phyloP scores from a whole-genome alignment of 2,113 vertebrate species.

The Mellivora capensis region DNA sequence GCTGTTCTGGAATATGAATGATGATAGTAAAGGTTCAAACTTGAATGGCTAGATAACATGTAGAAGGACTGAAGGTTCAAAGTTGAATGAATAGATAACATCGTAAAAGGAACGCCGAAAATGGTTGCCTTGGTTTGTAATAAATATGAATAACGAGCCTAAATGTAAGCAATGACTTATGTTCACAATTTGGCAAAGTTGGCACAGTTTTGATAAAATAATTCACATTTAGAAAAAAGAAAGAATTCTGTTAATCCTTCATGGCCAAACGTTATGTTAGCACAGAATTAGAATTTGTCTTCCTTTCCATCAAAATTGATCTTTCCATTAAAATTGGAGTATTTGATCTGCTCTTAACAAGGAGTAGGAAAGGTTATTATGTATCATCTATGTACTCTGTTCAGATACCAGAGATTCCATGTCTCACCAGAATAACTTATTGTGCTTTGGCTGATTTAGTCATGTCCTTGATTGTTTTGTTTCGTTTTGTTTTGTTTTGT shows the following conservation, averaged over 20 bases:
- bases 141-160: not conserved
- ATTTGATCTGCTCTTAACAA: not conserved
- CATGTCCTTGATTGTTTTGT: not conserved
- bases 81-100: not conserved
- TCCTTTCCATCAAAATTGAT: not conserved
- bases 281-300: not conserved
- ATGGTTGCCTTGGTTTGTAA: not conserved
- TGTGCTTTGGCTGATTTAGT: not conserved
- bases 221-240: not conserved
- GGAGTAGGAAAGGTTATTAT: not conserved
- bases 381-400: not conserved
- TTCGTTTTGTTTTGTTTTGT: too few species aligned
- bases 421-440: not conserved
- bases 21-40: not conserved
- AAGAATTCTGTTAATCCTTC: not conserved
- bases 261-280: not conserved
- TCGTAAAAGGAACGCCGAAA: not conserved
- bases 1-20: not conserved
- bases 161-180: not conserved
- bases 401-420: not conserved
- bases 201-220: not conserved
- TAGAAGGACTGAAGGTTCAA: not conserved
- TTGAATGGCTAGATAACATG: not conserved
- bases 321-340: not conserved
- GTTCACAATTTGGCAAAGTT: not conserved